Conservation (phyloP, 1,140 invertebrate genomes). For the Drepana arcuata region DNA sequence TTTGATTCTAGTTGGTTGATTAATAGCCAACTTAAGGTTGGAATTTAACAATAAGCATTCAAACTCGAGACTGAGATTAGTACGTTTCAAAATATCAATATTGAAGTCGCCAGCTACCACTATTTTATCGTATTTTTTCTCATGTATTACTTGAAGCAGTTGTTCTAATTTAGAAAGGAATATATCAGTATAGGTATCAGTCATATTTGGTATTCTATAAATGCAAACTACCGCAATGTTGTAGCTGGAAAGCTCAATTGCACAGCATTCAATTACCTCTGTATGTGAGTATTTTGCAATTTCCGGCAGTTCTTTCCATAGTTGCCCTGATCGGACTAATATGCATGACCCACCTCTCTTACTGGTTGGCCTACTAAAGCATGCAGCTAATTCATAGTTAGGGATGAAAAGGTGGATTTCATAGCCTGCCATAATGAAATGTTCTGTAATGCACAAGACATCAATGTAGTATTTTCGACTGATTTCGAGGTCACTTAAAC, state of each 20-base stretch:
- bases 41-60: conserved; percentile 8
- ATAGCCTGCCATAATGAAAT: conserved; percentile 7
- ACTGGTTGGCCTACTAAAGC: conserved; percentile 3
- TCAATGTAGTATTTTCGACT: conserved; percentile 2
- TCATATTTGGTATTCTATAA: conserved; percentile 13
- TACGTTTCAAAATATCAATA: conserved; percentile 12
- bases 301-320: conserved; percentile 8
- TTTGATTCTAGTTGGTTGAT: conserved; percentile 8
- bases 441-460: conserved; percentile 13
- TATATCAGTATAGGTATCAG: conserved; percentile 3
- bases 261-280: conserved; percentile 13
- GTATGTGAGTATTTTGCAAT: not conserved
- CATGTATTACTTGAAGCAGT: not conserved
- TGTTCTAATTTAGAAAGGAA: conserved; percentile 7
- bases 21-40: conserved; percentile 13
- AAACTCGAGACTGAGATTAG: conserved; percentile 6
- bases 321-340: conserved; percentile 4
- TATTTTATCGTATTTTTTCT: conserved; percentile 3
- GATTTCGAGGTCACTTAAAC: no score
- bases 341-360: conserved; percentile 15
- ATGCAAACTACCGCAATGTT: conserved; percentile 14
- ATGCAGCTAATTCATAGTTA: conserved; percentile 8
- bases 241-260: conserved; percentile 8
- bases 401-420: conserved; percentile 3
- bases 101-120: conserved; percentile 13